A percentile compares a stretch with the other conserved stretches of the same genome.
phyloP scores from a whole-genome alignment of 2,113 vertebrate species.

The Colius striatus region DNA sequence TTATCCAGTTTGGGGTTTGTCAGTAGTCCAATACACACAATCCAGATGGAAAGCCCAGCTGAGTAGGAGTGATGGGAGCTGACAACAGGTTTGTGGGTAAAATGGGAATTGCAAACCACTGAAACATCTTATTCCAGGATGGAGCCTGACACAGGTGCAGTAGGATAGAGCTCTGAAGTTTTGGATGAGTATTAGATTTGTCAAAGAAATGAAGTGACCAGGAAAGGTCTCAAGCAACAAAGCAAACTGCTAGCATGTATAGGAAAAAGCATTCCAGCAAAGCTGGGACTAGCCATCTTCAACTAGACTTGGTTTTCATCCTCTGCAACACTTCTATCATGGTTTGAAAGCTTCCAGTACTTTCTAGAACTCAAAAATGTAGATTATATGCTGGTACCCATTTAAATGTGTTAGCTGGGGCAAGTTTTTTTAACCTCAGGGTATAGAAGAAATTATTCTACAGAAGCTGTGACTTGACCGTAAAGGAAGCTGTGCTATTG shows the following conservation, averaged over 20 bases:
- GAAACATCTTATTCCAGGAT: not conserved
- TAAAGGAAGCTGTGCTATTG: not conserved
- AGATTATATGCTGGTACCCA: not conserved
- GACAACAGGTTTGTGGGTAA: not conserved
- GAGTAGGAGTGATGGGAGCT: not conserved
- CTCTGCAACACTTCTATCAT: not conserved
- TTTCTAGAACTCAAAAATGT: not conserved
- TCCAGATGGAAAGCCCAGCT: not conserved
- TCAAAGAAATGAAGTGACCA: not conserved
- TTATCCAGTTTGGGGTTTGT: slow-evolving; percentile 4
- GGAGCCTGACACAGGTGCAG: not conserved
- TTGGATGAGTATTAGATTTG: not conserved
- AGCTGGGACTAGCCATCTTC: not conserved
- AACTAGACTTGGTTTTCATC: not conserved
- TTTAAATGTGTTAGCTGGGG: not conserved
- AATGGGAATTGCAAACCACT: not conserved
- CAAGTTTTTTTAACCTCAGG: not conserved
- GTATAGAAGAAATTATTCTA: not conserved
- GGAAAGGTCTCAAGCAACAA: not conserved
- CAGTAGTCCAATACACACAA: not conserved
- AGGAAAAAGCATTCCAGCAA: not conserved
- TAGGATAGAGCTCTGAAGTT: not conserved
- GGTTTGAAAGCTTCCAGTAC: not conserved
- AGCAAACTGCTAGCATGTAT: accelerated
- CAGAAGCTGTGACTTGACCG: not conserved